Base-by-base conservation (phyloP, 2,797 vertebrate genomes). In the Myiotriccus ornatus region DNA sequence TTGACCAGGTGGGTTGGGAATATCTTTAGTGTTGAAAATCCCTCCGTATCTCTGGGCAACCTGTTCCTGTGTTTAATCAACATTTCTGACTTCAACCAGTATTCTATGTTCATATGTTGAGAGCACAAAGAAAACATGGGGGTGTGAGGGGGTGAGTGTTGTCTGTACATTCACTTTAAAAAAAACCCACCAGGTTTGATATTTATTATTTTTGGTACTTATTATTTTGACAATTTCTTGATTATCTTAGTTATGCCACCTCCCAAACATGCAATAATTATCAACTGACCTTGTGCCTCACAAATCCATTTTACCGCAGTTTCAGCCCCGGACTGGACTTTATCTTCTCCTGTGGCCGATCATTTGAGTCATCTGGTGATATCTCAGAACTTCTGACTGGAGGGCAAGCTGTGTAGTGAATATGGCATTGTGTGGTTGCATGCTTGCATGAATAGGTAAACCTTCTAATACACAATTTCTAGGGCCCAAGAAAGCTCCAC, bases 121-220 rank as follows among this genome's bases (percentile, higher is more conserved):
- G 56, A 84, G 9, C 24, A 52, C 6, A 65, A 71, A 68, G 19
- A 32, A 57, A 52, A 52, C 1, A 0, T 4, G 19, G 12, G 2
- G 4, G 6, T 41, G 16, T 30, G 35, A 39, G 22, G 1, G 7
- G 2, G 4, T 44, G 7, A 15, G 4, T 46, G 10, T 12, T 55
- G 1, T 46, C 46, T 68, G n/a, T 22, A 12, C 1, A 1, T 37
- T 62, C 64, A 2, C 1, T 24, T 3, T 13, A 8, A 34, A 70
- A 62, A 81, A 34, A 2, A 13, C 20, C 19, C 8, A 43, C 2
- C 21, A 14, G 7, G 3, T 60, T 64, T 11, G 6, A 6, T 59
- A 8, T 6, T 24, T 47, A 19, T 12, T 46, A 10, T 67, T 64
- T 65, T 60, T 5, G 4, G 4, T 59, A 19, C 5, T 64, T 59